These are phyloP conservation scores for Lasioglossum morio DNA, from an alignment of 2,888 invertebrate species.

Conservation along the genomic window DNA sequence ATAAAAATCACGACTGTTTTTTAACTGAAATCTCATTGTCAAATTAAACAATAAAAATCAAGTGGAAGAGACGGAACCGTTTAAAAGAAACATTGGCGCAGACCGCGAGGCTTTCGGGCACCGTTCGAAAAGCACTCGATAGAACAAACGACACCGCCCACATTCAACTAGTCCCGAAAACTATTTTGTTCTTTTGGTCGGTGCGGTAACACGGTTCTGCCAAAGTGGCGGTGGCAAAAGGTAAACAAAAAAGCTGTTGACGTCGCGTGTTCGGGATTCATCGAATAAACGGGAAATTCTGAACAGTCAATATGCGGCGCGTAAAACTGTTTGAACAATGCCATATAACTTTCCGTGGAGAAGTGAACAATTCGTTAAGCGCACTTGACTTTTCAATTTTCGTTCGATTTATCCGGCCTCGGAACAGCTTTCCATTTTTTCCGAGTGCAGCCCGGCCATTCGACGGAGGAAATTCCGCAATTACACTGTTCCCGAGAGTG, in stretches of 20 bases:
- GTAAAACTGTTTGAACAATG: slow-evolving; percentile 9
- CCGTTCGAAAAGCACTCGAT: not conserved
- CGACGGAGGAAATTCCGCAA: slow-evolving; percentile 41
- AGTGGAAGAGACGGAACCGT: not conserved
- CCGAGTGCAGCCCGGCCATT: not conserved
- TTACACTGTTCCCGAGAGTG: slow-evolving; percentile 33
- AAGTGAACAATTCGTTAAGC: slow-evolving; percentile 18
- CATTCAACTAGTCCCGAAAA: not conserved
- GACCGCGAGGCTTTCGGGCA: not conserved
- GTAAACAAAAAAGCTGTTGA: not conserved
- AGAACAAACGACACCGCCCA: not conserved
- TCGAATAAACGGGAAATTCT: slow-evolving; percentile 1
- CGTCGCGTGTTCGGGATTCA: not conserved
- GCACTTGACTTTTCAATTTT: slow-evolving; percentile 16
- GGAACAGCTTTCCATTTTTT: slow-evolving; percentile 34
- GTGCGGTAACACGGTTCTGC: not conserved
- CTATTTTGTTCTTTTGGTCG: slow-evolving; percentile 3
- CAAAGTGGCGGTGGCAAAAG: not conserved
- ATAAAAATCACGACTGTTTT: too few species aligned
- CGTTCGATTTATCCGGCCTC: not conserved
- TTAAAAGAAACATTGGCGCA: not conserved
- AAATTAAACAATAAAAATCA: not conserved
- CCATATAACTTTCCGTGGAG: not conserved
- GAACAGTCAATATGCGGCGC: not conserved
- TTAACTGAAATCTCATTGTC: not conserved